Evolutionary conservation across 2,888 invertebrate species (phyloP), one percentile per base, ranked within the genome.

Genomic region (Dendrolimus houi): DNA sequence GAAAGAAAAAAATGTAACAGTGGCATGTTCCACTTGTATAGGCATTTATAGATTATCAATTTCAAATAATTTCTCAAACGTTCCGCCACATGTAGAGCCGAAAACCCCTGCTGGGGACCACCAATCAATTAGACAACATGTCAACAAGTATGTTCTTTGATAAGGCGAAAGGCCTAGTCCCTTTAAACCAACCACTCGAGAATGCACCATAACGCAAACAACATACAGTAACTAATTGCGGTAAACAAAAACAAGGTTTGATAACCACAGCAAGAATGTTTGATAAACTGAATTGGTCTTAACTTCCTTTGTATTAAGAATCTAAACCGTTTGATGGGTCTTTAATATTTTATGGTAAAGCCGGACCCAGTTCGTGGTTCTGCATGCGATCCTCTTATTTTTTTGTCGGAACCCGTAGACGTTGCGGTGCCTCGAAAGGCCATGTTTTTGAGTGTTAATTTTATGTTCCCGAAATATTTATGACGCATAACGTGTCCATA

Each of bases 51-150:
- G 85, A 83, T 86, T 87, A 88, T 89, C 85, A 89, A 87, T 88
- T 88, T 88, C 77, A 75, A 80, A 89, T 87, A 84, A 89, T 84
- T 85, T 82, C 79, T 75, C 83, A 90, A 90, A 89, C 86, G 75
- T 66, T 75, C 89, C 89, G 89, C 83, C 78, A 72, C 78, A 75
- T 78, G 80, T 83, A 81, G 72, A 74, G 70, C 83, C 78, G 77
- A 79, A 81, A 81, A 81, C 84, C 86, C 90, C 89, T 83, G 75
- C 87, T 70, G 90, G 70, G 90, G 84, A 85, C 81, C 85, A 85
- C 88, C 88, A 83, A 89, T 90, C 90, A 90, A 90, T 90, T 89
- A 90, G 88, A 89, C 83, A 88, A 88, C 88, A 87, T 90, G 89
- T 90, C 90, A 90, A 90, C 90, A 89, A 89, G 87, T 90, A 78